These are phyloP conservation scores for Notospermus geniculatus DNA, from an alignment of 1,140 invertebrate genomes.

Conservation along the genomic window DNA sequence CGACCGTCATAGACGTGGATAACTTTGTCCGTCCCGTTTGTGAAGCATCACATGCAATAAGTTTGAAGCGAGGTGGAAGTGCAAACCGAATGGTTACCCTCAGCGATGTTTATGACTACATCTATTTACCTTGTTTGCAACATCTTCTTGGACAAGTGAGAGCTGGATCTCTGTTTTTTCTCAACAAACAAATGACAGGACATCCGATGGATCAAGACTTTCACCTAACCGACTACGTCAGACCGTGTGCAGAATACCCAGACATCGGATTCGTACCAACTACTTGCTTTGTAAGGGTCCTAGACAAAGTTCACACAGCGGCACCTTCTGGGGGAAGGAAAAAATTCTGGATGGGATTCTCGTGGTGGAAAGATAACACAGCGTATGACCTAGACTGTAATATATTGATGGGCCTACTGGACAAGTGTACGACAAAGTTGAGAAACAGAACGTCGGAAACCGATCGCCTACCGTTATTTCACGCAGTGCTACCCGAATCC, in stretches of 20 bases:
- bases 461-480: background rate
- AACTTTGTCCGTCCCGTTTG: background rate
- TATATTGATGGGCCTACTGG: too few relatives aligned
- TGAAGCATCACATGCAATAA: background rate
- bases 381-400: too few relatives aligned
- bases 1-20: background rate
- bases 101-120: background rate
- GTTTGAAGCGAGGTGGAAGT: background rate
- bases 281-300: background rate
- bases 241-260: background rate
- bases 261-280: background rate
- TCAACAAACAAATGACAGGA: background rate
- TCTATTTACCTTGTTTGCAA: background rate
- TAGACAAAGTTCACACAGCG: background rate
- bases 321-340: too few relatives aligned
- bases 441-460: too few relatives aligned
- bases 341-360: background rate
- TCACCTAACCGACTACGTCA: background rate
- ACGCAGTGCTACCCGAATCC: background rate
- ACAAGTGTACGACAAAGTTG: too few relatives aligned
- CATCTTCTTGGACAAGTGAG: background rate
- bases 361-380: too few relatives aligned
- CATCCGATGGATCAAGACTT: background rate
- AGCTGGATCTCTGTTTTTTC: background rate
- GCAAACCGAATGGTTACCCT: background rate